phyloP scores from a whole-genome alignment of 2,888 invertebrate genomes.

The Cryptocephalus moraei region DNA sequence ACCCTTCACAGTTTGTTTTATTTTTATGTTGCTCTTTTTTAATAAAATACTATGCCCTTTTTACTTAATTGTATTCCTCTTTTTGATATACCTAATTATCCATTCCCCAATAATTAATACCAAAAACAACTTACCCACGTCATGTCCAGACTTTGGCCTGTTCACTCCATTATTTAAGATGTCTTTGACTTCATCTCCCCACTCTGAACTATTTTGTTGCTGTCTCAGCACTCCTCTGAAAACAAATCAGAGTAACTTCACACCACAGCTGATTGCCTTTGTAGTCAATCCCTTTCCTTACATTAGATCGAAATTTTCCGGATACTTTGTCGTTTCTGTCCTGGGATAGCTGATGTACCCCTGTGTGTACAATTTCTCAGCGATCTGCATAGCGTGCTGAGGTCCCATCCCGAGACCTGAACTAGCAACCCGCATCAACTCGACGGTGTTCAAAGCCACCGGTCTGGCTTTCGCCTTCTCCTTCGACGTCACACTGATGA shows the following conservation, averaged over 20 bases:
- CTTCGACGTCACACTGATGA: slow-evolving; percentile 66
- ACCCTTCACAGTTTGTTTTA: too few relatives aligned
- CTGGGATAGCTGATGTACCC: slow-evolving; percentile 97
- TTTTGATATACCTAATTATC: too few relatives aligned
- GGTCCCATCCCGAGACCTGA: slow-evolving; percentile 87
- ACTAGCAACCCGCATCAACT: slow-evolving; percentile 87
- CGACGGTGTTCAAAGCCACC: slow-evolving; percentile 91
- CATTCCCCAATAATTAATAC: too few relatives aligned
- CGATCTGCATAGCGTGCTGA: slow-evolving; percentile 85
- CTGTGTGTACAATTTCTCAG: slow-evolving; percentile 88
- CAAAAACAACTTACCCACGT: slow-evolving; percentile 51
- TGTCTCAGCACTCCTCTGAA: slow-evolving; percentile 55
- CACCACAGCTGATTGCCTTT: neutral
- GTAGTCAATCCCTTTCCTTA: slow-evolving; percentile 37
- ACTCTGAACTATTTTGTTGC: slow-evolving; percentile 61
- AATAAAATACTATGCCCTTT: too few relatives aligned
- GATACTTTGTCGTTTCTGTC: slow-evolving; percentile 95
- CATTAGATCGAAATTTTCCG: slow-evolving; percentile 88
- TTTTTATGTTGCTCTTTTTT: too few relatives aligned
- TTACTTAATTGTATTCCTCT: too few relatives aligned
- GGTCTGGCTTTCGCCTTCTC: slow-evolving; percentile 83
- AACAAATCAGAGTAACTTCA: slow-evolving; percentile 5
- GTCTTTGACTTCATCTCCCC: slow-evolving; percentile 67
- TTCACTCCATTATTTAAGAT: slow-evolving; percentile 63
- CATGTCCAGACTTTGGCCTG: slow-evolving; percentile 76